Conservation (phyloP, 1,140 invertebrate species). For the Pachypeltis micranthus region DNA sequence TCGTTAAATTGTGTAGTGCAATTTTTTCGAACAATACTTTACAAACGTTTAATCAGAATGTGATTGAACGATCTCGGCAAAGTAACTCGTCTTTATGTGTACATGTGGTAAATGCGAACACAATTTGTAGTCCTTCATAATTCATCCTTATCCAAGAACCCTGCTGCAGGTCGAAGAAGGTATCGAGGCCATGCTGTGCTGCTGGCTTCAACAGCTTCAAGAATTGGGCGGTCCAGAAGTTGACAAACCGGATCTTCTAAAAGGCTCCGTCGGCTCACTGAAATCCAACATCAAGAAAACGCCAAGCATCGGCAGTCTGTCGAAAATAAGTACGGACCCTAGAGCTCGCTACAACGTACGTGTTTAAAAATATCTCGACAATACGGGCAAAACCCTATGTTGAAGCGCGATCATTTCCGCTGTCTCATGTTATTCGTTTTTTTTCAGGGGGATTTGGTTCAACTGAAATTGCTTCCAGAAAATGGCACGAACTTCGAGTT, state of each 20-base stretch:
- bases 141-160: neutral
- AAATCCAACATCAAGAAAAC: conserved; percentile 38
- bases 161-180: conserved; percentile 56
- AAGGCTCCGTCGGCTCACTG: conserved; percentile 58
- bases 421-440: conserved; percentile 10
- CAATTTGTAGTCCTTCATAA: neutral
- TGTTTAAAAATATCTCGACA: no score
- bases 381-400: neutral
- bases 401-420: no score
- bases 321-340: conserved; percentile 50
- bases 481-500: conserved; percentile 51
- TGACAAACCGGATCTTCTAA: conserved; percentile 67
- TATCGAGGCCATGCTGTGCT: conserved; percentile 68
- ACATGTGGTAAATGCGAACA: neutral
- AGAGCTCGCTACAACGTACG: conserved; percentile 67
- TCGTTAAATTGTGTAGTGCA: no score
- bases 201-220: conserved; percentile 65
- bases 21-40: no score
- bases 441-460: conserved; percentile 71
- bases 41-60: no score
- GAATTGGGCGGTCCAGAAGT: conserved; percentile 65
- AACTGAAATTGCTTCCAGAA: conserved; percentile 57
- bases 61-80: no score
- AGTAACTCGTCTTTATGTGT: neutral
- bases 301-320: conserved; percentile 46